Percentiles rank a stretch among this genome's conserved stretches.
Conservation (phyloP, 2,113 vertebrate species). For the Ptilonorhynchus violaceus region DNA sequence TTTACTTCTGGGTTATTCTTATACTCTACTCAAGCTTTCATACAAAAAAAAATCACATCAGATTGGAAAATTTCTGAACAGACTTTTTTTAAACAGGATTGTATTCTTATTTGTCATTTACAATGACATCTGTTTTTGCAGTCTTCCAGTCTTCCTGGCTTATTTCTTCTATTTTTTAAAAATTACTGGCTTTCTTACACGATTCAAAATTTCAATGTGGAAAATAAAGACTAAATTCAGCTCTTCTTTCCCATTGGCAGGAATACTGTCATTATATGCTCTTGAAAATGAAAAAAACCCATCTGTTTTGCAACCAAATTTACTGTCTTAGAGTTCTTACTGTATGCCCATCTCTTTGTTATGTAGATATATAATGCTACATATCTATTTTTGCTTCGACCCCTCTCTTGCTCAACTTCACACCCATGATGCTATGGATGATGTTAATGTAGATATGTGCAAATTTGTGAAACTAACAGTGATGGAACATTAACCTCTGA, state of each 20-base stretch:
- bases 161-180: neutral
- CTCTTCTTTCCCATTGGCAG: neutral
- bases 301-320: neutral
- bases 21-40: neutral
- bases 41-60: neutral
- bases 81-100: neutral
- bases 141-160: neutral
- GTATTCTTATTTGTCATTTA: neutral
- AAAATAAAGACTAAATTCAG: neutral
- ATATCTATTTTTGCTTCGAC: neutral
- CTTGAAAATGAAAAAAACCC: neutral
- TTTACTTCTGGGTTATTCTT: neutral
- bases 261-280: neutral
- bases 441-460: neutral
- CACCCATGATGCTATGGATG: accelerated
- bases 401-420: accelerated
- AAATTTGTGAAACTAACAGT: neutral
- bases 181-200: neutral
- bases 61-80: neutral
- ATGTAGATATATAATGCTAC: neutral
- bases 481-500: neutral
- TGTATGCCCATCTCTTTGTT: neutral
- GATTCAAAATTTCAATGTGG: neutral
- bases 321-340: neutral
- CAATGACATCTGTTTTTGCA: neutral